Evolutionary conservation across 2,113 vertebrate species (phyloP), one percentile per base, ranked within the genome.

Genomic region (Copsychus sechellarum): DNA sequence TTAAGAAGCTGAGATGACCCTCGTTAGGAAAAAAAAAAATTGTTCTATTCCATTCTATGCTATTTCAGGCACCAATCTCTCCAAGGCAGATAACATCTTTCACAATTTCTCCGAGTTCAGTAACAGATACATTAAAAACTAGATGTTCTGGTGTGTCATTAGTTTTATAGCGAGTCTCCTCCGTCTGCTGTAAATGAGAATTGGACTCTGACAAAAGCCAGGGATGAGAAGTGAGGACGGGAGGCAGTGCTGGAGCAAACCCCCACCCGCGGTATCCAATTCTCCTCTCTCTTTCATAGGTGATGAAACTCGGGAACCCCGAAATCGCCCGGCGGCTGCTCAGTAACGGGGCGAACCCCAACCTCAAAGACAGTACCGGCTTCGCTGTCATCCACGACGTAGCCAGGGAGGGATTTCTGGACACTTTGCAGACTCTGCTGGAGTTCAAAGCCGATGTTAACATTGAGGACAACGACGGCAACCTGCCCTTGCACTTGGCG

Each of bases 371-470:
- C 98, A 97, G 97, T 47, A 97, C 97, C 11, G 97, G 98, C 47
- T 98, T 99, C 92, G 99, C 99, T 7, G 97, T 99, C 36, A 97
- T 97, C 33, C 99, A 99, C 80, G 99, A 99, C 84, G 98, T 98
- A 9, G 99, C 99, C 85, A 98, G 99, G 50, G 99, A 98, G 36
- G 99, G 99, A 4, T 99, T 98, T 94, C 92, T 97, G 94, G 98
- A 99, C 88, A 98, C 98, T 56, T 97, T 99, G 97, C 97, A 98
- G 98, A 98, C 97, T 94, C 98, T 99, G 86, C 89, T 98, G 94
- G 96, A 98, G 51, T 97, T 98, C 84, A 90, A 98, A 28, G 99
- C 98, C 25, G 98, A 99, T 72, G 97, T 98, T 50, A 99, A 99
- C 96, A 67, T 98, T 3, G 94, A 96, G 87, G 99, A 99, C 79